Evolutionary conservation across 2,113 vertebrate genomes (phyloP).

Genomic region (Rhabdornis inornatus): DNA sequence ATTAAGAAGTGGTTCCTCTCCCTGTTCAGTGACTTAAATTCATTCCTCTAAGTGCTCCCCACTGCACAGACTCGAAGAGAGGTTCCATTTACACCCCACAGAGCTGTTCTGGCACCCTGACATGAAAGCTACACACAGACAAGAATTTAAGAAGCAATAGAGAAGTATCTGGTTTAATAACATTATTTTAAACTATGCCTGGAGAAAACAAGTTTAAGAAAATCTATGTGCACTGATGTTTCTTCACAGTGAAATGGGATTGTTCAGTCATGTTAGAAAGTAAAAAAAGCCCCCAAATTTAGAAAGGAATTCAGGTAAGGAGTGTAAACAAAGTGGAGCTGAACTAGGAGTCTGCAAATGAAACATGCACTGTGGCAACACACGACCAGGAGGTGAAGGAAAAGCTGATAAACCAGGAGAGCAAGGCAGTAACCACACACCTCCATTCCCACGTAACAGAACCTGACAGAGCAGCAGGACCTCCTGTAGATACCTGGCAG

Average conservation of each 20-base stretch:
- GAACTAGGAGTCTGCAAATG: background rate
- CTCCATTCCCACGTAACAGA: background rate
- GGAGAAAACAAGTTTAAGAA: background rate
- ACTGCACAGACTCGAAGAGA: background rate
- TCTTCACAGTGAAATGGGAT: background rate
- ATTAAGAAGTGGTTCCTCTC: background rate
- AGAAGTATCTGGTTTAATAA: background rate
- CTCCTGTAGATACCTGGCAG: background rate
- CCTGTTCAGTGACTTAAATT: background rate
- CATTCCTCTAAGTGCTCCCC: background rate
- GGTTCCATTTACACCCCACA: background rate
- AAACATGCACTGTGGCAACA: background rate
- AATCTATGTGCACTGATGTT: background rate
- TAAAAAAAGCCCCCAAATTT: background rate
- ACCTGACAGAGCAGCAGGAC: background rate
- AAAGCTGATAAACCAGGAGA: background rate
- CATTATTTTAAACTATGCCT: background rate
- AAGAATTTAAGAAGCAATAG: background rate
- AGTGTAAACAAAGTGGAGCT: background rate
- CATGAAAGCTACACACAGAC: background rate
- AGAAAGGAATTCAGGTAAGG: background rate
- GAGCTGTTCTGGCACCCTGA: background rate
- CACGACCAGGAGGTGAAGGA: background rate
- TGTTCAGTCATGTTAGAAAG: background rate
- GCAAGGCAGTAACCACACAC: background rate